Base-by-base conservation (phyloP, 2,888 invertebrate genomes). In the Nemoura dubitans region DNA sequence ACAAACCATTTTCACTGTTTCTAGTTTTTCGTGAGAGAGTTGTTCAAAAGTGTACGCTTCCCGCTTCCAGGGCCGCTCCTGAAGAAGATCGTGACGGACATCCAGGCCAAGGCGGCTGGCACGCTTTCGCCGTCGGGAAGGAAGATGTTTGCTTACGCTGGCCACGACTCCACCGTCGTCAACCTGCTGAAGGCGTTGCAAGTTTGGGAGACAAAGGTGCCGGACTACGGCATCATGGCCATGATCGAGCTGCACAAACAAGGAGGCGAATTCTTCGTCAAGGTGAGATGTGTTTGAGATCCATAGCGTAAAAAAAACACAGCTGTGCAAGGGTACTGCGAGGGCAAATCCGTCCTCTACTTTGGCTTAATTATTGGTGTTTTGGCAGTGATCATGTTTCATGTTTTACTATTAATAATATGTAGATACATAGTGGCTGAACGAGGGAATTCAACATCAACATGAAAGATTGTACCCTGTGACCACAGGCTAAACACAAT, bases 131-230 rank as follows among this genome's bases (percentile, higher is more conserved):
- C 93, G 0, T 89, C 90, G 21, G 90, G 90, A 1, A 91, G 93
- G 16, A 95, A 94, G 90, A 92, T 95, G 87, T 94, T 92, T 88
- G 92, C 95, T 87, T 96, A 95, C 89, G 93, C 94, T 0, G 96
- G 95, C 0, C 96, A 97, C 90, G 96, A 97, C 90, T 94, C 95
- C 0, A 95, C 96, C 0, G 91, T 96, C 5, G 93, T 94, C 0
- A 94, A 95, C 89, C 90, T 96, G 81, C 90, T 96, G 85, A 91
- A 93, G 28, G 93, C 94, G 0, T 90, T 96, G 76, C 93, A 94
- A 80, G 92, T 95, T 5, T 96, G 95, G 94, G 93, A 95, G 87
- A 91, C 92, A 7, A 94, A 95, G 90, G 90, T 95, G 88, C 96
- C 96, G 0, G 93, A 92, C 27, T 96, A 95, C 89, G 94, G 93